These are phyloP conservation scores for Miltochrista miniata DNA, from an alignment of 2,888 invertebrate species.

Conservation along the genomic window DNA sequence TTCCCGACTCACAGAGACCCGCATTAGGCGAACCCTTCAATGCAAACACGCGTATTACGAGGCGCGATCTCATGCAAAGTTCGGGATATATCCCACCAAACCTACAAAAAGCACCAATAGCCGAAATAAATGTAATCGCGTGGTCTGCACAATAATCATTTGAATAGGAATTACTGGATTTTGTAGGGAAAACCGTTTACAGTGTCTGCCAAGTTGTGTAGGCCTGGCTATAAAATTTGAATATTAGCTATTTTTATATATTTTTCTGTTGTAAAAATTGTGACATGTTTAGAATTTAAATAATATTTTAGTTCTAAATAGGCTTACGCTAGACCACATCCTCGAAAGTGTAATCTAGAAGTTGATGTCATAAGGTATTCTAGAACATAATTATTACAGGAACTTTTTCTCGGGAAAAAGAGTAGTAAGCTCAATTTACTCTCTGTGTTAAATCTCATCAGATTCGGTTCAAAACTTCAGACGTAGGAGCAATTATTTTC, in stretches of 20 bases:
- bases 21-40: neutral
- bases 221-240: conserved; percentile 34
- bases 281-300: no score
- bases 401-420: no score
- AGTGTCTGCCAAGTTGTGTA: conserved; percentile 27
- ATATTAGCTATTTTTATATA: conserved; percentile 22
- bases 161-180: conserved; percentile 81
- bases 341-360: no score
- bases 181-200: conserved; percentile 42
- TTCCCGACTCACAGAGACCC: neutral
- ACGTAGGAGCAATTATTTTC: no score
- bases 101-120: conserved; percentile 48
- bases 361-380: no score
- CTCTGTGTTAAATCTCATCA: no score
- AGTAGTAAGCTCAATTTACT: no score
- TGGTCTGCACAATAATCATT: conserved; percentile 78
- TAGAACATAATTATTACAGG: no score
- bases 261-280: no score
- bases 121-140: conserved; percentile 76
- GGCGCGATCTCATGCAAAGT: conserved; percentile 44
- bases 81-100: conserved; percentile 39
- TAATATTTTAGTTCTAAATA: no score
- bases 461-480: no score
- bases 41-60: conserved; percentile 12
- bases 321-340: no score